phyloP scores from a whole-genome alignment of 2,113 vertebrate genomes.

The Plestiodon gilberti region DNA sequence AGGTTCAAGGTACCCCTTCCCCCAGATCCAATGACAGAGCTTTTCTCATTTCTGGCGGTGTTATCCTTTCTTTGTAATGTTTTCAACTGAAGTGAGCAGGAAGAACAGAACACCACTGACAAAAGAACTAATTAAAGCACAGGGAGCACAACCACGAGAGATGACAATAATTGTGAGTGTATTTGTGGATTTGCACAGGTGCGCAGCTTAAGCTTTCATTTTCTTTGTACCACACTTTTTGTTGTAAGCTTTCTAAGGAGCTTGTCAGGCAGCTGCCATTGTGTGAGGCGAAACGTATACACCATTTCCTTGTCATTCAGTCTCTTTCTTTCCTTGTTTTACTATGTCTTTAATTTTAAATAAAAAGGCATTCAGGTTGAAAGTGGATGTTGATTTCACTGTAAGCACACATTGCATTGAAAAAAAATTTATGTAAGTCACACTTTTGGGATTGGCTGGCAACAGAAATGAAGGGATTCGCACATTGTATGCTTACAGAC shows the following conservation, averaged over 20 bases:
- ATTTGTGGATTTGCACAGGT: background rate
- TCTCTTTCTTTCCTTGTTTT: background rate
- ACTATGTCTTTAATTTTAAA: background rate
- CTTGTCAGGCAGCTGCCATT: background rate
- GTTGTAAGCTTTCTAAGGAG: background rate
- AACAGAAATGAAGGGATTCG: background rate
- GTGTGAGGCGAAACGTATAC: background rate
- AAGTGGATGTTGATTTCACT: background rate
- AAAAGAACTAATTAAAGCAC: background rate
- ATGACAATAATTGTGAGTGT: background rate
- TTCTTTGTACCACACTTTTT: background rate
- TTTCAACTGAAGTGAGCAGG: background rate
- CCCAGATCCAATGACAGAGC: no score
- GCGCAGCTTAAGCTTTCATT: background rate
- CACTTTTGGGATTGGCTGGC: background rate
- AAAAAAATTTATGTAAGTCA: background rate
- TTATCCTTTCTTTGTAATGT: background rate
- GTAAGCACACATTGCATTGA: constrained; percentile 2
- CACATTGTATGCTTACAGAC: constrained; percentile 27
- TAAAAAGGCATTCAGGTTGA: constrained; percentile 3
- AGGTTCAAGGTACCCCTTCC: no score
- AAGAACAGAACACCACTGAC: background rate
- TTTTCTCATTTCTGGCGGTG: background rate
- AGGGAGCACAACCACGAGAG: background rate
- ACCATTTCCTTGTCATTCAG: background rate